These are phyloP conservation scores for Tribolium madens DNA, from an alignment of 1,140 invertebrate species.

Conservation along the genomic window DNA sequence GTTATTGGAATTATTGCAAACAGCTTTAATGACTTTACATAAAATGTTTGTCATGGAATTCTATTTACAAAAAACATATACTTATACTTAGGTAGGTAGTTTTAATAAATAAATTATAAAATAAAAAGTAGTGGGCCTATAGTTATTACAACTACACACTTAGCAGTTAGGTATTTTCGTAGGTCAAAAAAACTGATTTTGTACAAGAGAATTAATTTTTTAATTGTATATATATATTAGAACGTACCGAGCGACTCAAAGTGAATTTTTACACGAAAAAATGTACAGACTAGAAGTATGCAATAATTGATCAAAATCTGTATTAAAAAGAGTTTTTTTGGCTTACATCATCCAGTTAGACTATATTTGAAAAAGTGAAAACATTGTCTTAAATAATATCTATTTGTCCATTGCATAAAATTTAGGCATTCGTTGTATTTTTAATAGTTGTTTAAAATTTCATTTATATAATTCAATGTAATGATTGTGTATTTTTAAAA, in stretches of 20 bases:
- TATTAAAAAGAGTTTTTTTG: constrained; percentile 50
- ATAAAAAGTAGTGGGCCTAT: constrained; percentile 59
- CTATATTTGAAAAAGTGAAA: constrained; percentile 41
- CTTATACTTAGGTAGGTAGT: constrained; percentile 56
- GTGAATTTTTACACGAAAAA: constrained; percentile 29
- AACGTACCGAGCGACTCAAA: neutral
- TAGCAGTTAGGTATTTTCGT: constrained; percentile 52
- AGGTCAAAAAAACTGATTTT: constrained; percentile 53
- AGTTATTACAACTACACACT: constrained; percentile 54
- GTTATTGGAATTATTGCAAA: constrained; percentile 39
- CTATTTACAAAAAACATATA: constrained; percentile 52
- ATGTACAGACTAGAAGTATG: constrained; percentile 11
- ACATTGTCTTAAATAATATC: constrained; percentile 52
- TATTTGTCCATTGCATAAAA: constrained; percentile 59
- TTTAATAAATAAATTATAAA: constrained; percentile 56
- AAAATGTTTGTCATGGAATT: constrained; percentile 50
- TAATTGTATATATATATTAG: constrained; percentile 7
- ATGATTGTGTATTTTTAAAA: constrained; percentile 55
- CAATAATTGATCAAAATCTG: constrained; percentile 33
- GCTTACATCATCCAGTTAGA: constrained; percentile 49
- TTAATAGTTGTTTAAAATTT: constrained; percentile 47
- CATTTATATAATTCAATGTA: constrained; percentile 47
- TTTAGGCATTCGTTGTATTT: constrained; percentile 58
- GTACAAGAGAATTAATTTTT: constrained; percentile 21
- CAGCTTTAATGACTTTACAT: constrained; percentile 35